Evolutionary conservation across 2,113 vertebrate genomes (phyloP).

Genomic region (Eulemur rufifrons): DNA sequence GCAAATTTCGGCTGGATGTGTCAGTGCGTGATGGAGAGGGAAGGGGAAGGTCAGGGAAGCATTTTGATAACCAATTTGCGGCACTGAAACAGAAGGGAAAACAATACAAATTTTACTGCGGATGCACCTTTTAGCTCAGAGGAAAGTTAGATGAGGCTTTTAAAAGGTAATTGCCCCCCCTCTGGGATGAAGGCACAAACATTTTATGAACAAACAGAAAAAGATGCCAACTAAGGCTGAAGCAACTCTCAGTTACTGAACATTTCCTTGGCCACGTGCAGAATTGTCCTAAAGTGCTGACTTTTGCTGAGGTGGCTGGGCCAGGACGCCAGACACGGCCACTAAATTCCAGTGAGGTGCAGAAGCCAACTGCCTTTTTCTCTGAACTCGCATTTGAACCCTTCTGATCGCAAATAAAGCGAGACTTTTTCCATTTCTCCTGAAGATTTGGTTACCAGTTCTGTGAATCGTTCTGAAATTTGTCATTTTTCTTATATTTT

Average conservation of each 20-base stretch:
- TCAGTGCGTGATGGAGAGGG: slow-evolving; percentile 84
- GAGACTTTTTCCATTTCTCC: no score
- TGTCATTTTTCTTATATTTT: neutral
- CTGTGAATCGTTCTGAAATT: neutral
- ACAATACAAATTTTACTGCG: neutral
- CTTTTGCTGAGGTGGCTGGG: neutral
- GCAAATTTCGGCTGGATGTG: slow-evolving; percentile 88
- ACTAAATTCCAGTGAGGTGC: accelerated
- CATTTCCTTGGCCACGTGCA: neutral
- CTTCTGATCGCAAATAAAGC: neutral
- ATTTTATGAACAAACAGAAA: neutral
- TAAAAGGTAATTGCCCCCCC: neutral
- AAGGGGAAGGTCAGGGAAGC: slow-evolving; percentile 86
- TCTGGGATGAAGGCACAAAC: neutral
- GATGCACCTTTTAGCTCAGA: neutral
- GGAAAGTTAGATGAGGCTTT: slow-evolving; percentile 13
- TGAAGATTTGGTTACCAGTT: neutral
- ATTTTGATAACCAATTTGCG: slow-evolving; percentile 62
- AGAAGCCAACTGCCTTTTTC: neutral
- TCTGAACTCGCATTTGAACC: neutral
- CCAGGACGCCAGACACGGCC: neutral
- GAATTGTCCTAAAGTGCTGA: neutral
- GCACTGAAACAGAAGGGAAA: slow-evolving; percentile 70
- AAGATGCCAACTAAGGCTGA: neutral
- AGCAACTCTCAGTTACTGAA: neutral